Base-by-base conservation (phyloP, 64 coral and sea anemone genomes). In the Orbicella faveolata region DNA sequence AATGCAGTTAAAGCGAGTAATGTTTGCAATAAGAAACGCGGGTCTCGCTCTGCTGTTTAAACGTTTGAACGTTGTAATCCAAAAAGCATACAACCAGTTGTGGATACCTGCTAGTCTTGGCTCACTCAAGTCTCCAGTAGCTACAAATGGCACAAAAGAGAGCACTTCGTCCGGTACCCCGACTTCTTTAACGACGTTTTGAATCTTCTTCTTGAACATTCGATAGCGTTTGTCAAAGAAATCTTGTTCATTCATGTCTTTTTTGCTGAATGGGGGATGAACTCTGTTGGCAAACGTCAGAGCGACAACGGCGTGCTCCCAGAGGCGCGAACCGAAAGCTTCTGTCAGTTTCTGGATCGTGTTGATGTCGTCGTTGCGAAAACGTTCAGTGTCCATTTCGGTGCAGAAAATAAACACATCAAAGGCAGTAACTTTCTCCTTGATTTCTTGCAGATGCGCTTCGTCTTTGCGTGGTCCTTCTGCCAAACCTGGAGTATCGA, bases 241-340 rank as follows among this genome's bases (percentile, higher is more conserved):
- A 4, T 90, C 67, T 61, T 83, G 36, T 61, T 12, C 7, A 21
- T 17, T 70, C 57, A 14, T 8, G 21, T 0, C 36, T 23, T 20
- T 54, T 4, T 79, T 70, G 64, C 66, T 39, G 14, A 67, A 67
- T 61, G 79, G 79, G 1, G 41, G 89, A 61, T 26, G 34, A 63
- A 90, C 69, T 39, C 83, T 51, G 82, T 90, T 90, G 34, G 89
- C 89, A 74, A 90, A 90, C 9, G 89, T 90, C 41, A 90, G n/a
- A 12, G 39, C 89, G 25, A 90, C 81, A 36, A 90, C 73, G 0
- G 89, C 79, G 79, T 90, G 63, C 33, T 74, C 23, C 89, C 89
- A 90, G 25, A 90, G 89, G 3, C 62, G 33, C 4, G 30, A 8
- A 9, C 79, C 79, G 34, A 90, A 90, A 7, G 69, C 65, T 81